These are phyloP conservation scores for Centruroides vittatus DNA, from an alignment of 1,140 invertebrate species.

Conservation along the genomic window DNA sequence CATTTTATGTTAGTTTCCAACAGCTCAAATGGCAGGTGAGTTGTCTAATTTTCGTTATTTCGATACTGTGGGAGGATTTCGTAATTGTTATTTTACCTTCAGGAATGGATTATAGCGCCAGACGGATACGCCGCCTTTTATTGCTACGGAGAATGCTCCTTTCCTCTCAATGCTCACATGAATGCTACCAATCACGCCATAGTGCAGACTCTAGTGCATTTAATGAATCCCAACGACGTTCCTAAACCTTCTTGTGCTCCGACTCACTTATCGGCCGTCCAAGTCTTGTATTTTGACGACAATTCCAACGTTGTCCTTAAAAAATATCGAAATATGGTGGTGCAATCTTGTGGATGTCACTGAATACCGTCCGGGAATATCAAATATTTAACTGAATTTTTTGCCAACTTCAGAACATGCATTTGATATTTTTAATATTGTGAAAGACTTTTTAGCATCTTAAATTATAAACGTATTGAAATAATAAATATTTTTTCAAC, in stretches of 20 bases:
- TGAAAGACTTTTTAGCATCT: no score
- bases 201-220: constrained; percentile 80
- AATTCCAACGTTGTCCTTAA: constrained; percentile 76
- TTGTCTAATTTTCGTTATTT: background rate
- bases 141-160: constrained; percentile 85
- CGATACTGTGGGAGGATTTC: no score
- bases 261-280: constrained; percentile 72
- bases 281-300: constrained; percentile 82
- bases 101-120: constrained; percentile 92
- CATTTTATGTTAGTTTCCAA: constrained; percentile 76
- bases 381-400: background rate
- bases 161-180: constrained; percentile 64
- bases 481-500: no score
- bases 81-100: background rate
- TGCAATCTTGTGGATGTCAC: constrained; percentile 88
- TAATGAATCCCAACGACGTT: constrained; percentile 53
- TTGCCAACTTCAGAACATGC: no score
- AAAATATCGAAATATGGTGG: constrained; percentile 91
- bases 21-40: constrained; percentile 75
- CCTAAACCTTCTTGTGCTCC: constrained; percentile 86
- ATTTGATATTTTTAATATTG: no score
- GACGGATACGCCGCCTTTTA: constrained; percentile 88
- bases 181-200: constrained; percentile 94
- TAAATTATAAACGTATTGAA: no score
- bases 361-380: constrained; percentile 30